These are phyloP conservation scores for Camponotus pennsylvanicus DNA, from an alignment of 1,140 invertebrate species.

Conservation along the genomic window DNA sequence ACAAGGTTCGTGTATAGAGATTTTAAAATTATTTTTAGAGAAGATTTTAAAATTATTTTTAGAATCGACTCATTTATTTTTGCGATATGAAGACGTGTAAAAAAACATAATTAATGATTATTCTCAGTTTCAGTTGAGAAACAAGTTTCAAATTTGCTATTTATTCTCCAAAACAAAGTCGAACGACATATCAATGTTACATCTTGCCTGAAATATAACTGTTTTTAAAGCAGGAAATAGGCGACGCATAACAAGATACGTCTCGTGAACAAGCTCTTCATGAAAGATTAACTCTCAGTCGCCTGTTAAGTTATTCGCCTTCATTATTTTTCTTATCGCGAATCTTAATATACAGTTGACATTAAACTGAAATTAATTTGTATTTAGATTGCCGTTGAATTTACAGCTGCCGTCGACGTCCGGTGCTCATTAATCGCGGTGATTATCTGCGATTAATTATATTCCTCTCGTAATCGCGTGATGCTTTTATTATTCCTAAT, in stretches of 20 bases:
- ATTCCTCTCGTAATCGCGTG: background rate
- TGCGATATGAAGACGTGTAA: background rate
- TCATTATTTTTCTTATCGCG: background rate
- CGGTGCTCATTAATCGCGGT: background rate
- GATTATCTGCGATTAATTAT: slow-evolving; percentile 20
- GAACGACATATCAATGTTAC: background rate
- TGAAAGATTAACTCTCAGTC: slow-evolving; percentile 2
- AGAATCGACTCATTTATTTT: background rate
- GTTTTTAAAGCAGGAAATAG: background rate
- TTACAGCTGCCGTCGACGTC: background rate
- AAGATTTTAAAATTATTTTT: background rate
- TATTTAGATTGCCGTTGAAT: slow-evolving; percentile 3
- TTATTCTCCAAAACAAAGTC: too few relatives aligned
- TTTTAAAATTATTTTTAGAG: background rate
- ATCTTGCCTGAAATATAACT: background rate
- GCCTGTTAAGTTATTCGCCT: background rate
- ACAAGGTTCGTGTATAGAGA: background rate
- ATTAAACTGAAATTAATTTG: slow-evolving; percentile 17
- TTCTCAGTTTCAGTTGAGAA: background rate
- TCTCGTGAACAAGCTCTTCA: background rate
- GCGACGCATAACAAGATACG: too few relatives aligned
- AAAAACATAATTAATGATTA: background rate
- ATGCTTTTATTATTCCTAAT: slow-evolving; percentile 36
- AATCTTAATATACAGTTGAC: background rate
- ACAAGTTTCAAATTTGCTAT: background rate